Evolutionary conservation across 1,140 invertebrate species (phyloP), one percentile per base, ranked within the genome.

Genomic region (Triops longicaudatus): DNA sequence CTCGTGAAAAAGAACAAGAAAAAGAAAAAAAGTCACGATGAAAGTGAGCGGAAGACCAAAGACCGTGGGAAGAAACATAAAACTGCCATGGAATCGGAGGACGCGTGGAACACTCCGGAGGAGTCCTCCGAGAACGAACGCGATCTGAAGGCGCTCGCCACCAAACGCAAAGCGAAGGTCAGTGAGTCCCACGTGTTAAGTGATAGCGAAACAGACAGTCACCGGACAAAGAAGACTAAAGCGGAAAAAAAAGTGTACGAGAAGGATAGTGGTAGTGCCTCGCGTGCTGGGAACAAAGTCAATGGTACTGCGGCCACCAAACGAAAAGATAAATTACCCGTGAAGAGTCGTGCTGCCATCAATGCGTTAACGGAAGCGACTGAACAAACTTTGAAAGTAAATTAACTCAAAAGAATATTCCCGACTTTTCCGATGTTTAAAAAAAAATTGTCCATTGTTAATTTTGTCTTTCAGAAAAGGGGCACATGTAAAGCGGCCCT

Each of bases 321-420:
- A 83, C 78, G 27, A 75, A 31, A 79, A 6, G 74, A 81, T 82
- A 79, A 81, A 81, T 73, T 84, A 83, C 76, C 84, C 82, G 79
- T 74, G 74, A 78, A 86, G 85, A 89, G 86, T 81, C 86, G 86
- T 79, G 87, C 89, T 9, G 89, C 89, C 10, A 88, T 92, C 77
- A 91, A 93, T 82, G 92, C 92, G 0, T 84, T 95, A 3, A 90
- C 90, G 81, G 85, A 90, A 79, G 90, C 90, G 4, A 92, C 90
- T 0, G 92, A 94, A 83, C 91, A 94, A 85, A 93, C 92, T 26
- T 85, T 94, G 5, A 93, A 93, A 82, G 87, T 88, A 83, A 82
- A 81, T 80, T 75, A 37, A 37, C 72, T 77, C 1, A 17, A 63
- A 63, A 63, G n/a, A 63, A 10, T n/a, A 22, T 63, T 22, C 22